phyloP scores from a whole-genome alignment of 2,113 vertebrate species.

The Cavia porcellus region DNA sequence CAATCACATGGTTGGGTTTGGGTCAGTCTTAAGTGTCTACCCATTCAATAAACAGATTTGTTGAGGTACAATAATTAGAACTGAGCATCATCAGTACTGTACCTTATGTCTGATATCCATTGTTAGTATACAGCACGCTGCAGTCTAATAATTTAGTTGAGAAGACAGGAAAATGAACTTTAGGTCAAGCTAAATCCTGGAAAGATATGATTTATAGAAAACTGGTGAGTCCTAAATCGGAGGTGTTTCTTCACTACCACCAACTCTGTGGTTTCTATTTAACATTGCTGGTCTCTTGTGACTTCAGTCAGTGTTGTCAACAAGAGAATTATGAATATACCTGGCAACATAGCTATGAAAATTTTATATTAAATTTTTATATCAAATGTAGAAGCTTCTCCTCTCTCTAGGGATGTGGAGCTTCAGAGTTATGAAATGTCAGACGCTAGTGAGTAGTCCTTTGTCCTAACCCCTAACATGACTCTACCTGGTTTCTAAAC shows the following conservation, averaged over 20 bases:
- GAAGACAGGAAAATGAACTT: background rate
- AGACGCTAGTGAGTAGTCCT: background rate
- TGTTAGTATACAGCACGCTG: background rate
- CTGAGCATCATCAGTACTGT: background rate
- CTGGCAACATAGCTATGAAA: background rate
- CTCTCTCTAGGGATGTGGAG: background rate
- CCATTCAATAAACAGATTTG: background rate
- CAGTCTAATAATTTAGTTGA: background rate
- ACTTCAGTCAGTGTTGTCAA: background rate
- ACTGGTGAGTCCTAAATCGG: background rate
- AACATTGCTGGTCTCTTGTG: background rate
- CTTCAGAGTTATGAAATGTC: background rate
- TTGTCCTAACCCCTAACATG: background rate
- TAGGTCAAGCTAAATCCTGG: background rate
- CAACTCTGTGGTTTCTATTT: background rate
- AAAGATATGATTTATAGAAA: background rate
- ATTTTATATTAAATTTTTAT: background rate
- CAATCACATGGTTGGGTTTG: background rate
- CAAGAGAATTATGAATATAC: background rate
- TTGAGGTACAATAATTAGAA: background rate
- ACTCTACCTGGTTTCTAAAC: background rate
- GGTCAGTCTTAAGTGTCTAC: background rate
- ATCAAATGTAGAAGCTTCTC: background rate
- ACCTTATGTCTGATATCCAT: background rate
- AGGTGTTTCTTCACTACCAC: background rate